Conservation (phyloP, 2,888 invertebrate species). For the Sicus ferrugineus region DNA sequence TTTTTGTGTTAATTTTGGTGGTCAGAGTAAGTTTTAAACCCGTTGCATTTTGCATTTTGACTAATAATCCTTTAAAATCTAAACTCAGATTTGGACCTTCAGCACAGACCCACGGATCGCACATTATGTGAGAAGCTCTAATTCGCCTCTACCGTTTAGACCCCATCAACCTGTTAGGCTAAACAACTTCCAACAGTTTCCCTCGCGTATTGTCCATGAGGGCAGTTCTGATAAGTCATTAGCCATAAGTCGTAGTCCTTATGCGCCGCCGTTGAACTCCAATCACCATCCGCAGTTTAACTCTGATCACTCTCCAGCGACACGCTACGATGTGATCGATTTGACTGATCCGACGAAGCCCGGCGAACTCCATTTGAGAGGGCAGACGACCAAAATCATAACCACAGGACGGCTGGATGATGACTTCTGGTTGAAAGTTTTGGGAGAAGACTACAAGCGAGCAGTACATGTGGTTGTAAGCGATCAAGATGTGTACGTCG, state of each 20-base stretch:
- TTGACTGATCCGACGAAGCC: slow-evolving; percentile 48
- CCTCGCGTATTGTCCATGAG: no score
- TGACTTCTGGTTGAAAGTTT: slow-evolving; percentile 56
- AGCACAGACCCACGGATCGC: no score
- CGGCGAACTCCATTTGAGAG: slow-evolving; percentile 42
- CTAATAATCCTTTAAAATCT: not conserved
- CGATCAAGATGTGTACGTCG: slow-evolving; percentile 37
- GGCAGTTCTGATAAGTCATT: no score
- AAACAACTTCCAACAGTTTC: no score
- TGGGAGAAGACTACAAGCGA: slow-evolving; percentile 58
- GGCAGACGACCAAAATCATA: slow-evolving; percentile 52
- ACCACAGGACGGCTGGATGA: slow-evolving; percentile 51
- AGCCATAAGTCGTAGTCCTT: no score
- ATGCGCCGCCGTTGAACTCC: no score
- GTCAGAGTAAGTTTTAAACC: slow-evolving; percentile 31
- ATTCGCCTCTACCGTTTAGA: no score
- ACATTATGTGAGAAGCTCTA: no score
- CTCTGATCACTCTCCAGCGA: no score
- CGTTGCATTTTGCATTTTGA: not conserved
- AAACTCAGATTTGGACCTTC: slow-evolving; percentile 21
- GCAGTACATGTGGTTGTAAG: slow-evolving; percentile 56
- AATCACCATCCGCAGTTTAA: no score
- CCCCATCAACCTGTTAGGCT: no score
- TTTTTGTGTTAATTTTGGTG: slow-evolving; percentile 36
- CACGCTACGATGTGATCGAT: slow-evolving; percentile 49